Evolutionary conservation across 2,888 invertebrate genomes (phyloP).

Genomic region (Ommatoiulus sabulosus): DNA sequence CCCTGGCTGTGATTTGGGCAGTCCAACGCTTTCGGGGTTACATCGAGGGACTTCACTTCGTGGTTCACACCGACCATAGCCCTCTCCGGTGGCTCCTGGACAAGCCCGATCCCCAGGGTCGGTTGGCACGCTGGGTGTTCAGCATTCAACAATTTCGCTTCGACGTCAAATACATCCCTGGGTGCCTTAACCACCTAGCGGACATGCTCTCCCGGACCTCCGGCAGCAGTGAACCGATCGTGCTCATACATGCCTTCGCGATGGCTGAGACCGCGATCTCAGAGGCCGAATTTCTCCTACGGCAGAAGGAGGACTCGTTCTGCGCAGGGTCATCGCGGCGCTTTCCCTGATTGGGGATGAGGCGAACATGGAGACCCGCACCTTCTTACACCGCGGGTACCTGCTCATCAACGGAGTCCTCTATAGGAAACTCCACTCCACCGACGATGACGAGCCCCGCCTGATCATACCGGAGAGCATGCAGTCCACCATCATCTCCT

Average conservation of each 20-base stretch:
- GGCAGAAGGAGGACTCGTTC: background rate
- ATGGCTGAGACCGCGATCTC: background rate
- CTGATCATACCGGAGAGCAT: background rate
- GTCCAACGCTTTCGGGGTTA: too few relatives aligned
- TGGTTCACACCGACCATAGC: background rate
- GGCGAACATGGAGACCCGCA: too few relatives aligned
- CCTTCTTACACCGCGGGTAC: too few relatives aligned
- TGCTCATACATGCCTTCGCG: background rate
- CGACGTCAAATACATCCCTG: background rate
- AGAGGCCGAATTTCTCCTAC: background rate
- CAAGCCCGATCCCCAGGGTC: background rate
- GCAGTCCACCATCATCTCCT: background rate
- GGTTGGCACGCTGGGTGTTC: background rate
- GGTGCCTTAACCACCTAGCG: background rate
- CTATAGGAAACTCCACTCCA: background rate
- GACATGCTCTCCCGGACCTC: background rate
- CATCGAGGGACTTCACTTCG: background rate
- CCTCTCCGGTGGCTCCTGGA: background rate
- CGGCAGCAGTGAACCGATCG: background rate
- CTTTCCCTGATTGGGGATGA: too few relatives aligned
- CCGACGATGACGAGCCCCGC: background rate
- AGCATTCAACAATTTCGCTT: background rate
- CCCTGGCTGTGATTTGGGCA: too few relatives aligned
- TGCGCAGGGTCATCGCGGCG: background rate
- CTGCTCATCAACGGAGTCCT: too few relatives aligned